Evolutionary conservation across 1,140 invertebrate species (phyloP).

Genomic region (Eumeta japonica): DNA sequence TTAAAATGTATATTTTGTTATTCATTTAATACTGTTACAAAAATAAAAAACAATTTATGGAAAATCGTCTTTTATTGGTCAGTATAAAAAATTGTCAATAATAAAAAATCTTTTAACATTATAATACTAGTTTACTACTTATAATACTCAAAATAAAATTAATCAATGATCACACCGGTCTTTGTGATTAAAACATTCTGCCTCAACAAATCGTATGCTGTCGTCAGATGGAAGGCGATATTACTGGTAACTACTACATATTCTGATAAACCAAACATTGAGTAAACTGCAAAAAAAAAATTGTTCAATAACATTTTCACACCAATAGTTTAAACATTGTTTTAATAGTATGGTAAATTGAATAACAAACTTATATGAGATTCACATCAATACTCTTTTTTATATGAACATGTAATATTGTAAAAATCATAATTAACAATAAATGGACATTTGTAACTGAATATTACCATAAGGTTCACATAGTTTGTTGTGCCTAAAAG

Average conservation of each 20-base stretch:
- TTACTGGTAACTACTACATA: slow-evolving; percentile 91
- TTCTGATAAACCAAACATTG: slow-evolving; percentile 88
- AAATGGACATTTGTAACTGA: slow-evolving; percentile 3
- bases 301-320: slow-evolving; percentile 6
- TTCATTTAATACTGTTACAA: too few species aligned
- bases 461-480: slow-evolving; percentile 85
- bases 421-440: too few species aligned
- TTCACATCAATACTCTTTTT: slow-evolving; percentile 1
- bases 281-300: slow-evolving; percentile 75
- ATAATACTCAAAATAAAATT: too few species aligned
- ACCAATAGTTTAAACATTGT: slow-evolving; percentile 5
- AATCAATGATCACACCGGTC: too few species aligned
- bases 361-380: not conserved
- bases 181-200: slow-evolving; percentile 43
- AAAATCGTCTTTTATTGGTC: too few species aligned
- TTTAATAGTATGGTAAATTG: slow-evolving; percentile 2
- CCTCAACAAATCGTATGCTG: slow-evolving; percentile 78
- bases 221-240: slow-evolving; percentile 90
- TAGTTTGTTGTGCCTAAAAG: slow-evolving; percentile 86
- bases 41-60: too few species aligned
- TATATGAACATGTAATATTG: too few species aligned
- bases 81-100: too few species aligned
- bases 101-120: too few species aligned
- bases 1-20: too few species aligned
- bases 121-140: too few species aligned